Base-by-base conservation (phyloP, 2,113 vertebrate species). In the Siniperca knerii region DNA sequence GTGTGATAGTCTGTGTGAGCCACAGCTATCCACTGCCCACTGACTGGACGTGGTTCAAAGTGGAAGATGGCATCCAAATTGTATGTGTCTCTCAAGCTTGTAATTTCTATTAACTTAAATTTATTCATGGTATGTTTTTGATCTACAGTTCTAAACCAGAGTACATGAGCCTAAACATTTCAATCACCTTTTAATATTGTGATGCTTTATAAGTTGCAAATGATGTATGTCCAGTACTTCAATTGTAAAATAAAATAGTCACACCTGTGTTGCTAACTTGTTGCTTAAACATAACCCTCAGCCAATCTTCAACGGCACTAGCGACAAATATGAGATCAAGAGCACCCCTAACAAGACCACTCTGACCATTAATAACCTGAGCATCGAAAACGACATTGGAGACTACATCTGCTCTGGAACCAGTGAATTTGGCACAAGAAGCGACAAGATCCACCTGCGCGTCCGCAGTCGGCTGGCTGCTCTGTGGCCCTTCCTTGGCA, bases 401-500 rank as follows among this genome's bases (percentile, higher is more conserved):
- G 67, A 92, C 1, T 99, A 99, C 7, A 0, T 29, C n/a, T 99
- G 98, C 92, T 89, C 88, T 0, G 97, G 87, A 50, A 88, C 54
- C 77, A 99, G 84, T 10, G 0, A 87, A 0, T 0, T 87, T 0
- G 98, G 97, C 65, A 0, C 0, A 0, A 6, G 0, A 0, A 2
- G 0, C 0, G 95, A 93, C 0, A 2, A 0, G 0, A 89, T 99
- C 48, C 76, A 86, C 0, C 87, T 99, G 91, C 97, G 97, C 0
- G 98, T 99, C 0, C 97, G 98, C 85, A 98, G 97, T 90, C 97
- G 96, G 55, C 88, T 98, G 65, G 98, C 98, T 0, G 98, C 98
- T 0, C 97, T 99, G 50, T 99, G 98, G 98, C 98, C 98, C 8
- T 99, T 99, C 93, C 96, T 99, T 70, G 98, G 98, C 44, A 99